Evolutionary conservation across 2,888 invertebrate genomes (phyloP), one percentile per base, ranked within the genome.

Genomic region (Parthenolecanium corni): DNA sequence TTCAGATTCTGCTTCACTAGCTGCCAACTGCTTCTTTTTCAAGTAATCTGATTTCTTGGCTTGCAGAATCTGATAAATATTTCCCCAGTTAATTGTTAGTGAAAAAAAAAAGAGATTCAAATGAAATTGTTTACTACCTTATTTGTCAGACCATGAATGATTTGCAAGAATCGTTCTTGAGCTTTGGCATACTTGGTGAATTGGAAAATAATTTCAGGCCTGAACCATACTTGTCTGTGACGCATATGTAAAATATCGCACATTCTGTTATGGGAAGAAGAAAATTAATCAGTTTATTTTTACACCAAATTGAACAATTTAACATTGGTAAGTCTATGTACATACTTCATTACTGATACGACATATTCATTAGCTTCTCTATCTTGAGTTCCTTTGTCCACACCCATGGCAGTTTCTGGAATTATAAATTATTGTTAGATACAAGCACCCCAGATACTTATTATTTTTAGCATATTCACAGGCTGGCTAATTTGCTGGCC

Each of bases 361-460:
- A 89, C 89, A 69, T 89, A 89, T 74, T 89, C 89, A 70, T 82
- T 85, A 42, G 88, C 87, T 66, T 86, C 86, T 71, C 82, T 82
- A 68, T 84, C 85, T 74, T 89, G 89, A 0, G 88, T 87, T 67
- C 79, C 81, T 72, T 87, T 88, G 69, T 85, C 87, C 0, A 89
- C 89, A 56, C 89, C 89, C 89, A 89, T 89, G 0, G 88, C 89
- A 40, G 89, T 89, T 78, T 89, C 89, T 85, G 72, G 40, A 74
- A 74, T 61, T 64, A 66, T 62, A 64, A 38, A 21, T n/a, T n/a
- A n/a, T n/a, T n/a, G n/a, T n/a, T n/a, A n/a, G n/a, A n/a, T n/a
- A n/a, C n/a, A n/a, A n/a, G n/a, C n/a, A n/a, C n/a, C n/a, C n/a
- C n/a, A n/a, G n/a, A n/a, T n/a, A n/a, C n/a, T n/a, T n/a, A n/a